A percentile compares a stretch with the other conserved stretches of the same genome.
phyloP scores from a whole-genome alignment of 2,797 vertebrate species.

The Borostomias antarcticus region DNA sequence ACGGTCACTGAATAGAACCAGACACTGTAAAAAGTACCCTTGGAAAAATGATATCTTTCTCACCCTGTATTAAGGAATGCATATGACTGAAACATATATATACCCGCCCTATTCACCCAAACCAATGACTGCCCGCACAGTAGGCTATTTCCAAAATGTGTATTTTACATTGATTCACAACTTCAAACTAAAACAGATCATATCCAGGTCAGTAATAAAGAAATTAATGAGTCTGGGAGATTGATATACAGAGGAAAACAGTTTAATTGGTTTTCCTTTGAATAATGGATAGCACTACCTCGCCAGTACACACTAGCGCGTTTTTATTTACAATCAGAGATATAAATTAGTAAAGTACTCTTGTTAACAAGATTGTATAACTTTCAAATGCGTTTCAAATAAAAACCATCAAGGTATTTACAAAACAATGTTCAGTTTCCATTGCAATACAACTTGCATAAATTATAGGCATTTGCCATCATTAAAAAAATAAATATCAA shows the following conservation, averaged over 20 bases:
- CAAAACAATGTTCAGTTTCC: conserved; percentile 91
- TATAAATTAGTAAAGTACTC: conserved; percentile 99
- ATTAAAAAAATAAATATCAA: conserved; percentile 99
- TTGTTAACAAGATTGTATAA: conserved; percentile 94
- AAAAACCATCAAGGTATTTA: conserved; percentile 98
- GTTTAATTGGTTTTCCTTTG: conserved; percentile 76
- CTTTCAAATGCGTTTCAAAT: conserved; percentile 90
- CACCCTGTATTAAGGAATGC: no score
- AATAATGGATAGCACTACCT: conserved; percentile 77
- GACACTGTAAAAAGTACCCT: background rate
- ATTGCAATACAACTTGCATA: conserved; percentile 99
- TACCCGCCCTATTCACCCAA: no score
- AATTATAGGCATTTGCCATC: conserved; percentile 95
- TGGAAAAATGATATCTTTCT: background rate
- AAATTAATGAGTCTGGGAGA: conserved; percentile 60
- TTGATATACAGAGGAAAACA: conserved; percentile 63
- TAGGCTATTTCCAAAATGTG: background rate
- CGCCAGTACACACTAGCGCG: conserved; percentile 82
- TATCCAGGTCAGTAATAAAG: conserved; percentile 10
- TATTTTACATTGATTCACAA: background rate
- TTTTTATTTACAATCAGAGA: conserved; percentile 97
- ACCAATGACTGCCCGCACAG: no score
- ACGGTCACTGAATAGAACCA: conserved; percentile 44
- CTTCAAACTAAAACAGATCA: conserved; percentile 15
- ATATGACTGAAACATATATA: no score